Evolutionary conservation across 2,888 invertebrate species (phyloP).

Genomic region (Chymomyza caudatula): DNA sequence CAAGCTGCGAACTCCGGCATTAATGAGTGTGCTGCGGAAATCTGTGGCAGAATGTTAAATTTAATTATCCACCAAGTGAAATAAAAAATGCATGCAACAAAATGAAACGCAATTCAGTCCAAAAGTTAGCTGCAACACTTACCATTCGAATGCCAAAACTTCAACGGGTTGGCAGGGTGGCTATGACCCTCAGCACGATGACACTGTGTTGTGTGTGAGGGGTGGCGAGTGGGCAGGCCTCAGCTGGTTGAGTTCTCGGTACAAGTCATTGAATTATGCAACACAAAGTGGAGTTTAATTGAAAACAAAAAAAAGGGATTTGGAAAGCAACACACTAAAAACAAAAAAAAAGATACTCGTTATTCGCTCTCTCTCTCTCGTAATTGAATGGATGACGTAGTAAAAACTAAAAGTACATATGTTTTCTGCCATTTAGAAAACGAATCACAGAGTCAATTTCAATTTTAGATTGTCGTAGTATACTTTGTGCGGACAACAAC

Average conservation of each 20-base stretch:
- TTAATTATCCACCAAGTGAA: conserved; percentile 13
- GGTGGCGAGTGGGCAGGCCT: too few relatives aligned
- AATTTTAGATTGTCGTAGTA: too few relatives aligned
- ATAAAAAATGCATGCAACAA: conserved; percentile 15
- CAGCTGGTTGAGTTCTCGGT: neutral
- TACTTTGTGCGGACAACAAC: too few relatives aligned
- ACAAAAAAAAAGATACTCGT: neutral
- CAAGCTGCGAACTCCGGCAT: neutral
- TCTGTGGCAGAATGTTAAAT: neutral
- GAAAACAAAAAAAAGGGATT: conserved; percentile 1
- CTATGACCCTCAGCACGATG: neutral
- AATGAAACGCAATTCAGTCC: conserved; percentile 8
- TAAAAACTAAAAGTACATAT: too few relatives aligned
- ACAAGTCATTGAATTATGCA: conserved; percentile 22
- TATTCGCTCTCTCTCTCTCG: too few relatives aligned
- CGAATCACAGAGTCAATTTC: too few relatives aligned
- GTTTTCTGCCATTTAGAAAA: too few relatives aligned
- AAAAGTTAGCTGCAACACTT: conserved; percentile 3
- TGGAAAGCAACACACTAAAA: too few relatives aligned
- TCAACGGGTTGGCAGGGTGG: neutral
- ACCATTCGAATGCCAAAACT: neutral
- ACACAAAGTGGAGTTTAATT: conserved; percentile 22
- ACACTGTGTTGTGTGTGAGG: too few relatives aligned
- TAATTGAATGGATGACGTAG: too few relatives aligned
- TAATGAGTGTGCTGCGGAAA: neutral